Evolutionary conservation across 2,888 invertebrate species (phyloP).

Genomic region (Myathropa florea): DNA sequence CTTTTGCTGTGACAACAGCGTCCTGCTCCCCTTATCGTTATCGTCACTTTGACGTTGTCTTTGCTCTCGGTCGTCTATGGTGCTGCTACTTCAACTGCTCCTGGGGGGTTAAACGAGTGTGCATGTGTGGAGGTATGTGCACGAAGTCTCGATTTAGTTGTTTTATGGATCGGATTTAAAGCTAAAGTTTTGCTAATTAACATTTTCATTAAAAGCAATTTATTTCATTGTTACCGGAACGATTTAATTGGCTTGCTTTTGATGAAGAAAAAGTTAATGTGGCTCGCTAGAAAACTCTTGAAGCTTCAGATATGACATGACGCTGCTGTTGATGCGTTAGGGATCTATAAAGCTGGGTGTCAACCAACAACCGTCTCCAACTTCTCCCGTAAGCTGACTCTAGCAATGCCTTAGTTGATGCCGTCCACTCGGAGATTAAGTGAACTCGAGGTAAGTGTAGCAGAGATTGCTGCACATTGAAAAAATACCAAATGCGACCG

Average conservation of each 20-base stretch:
- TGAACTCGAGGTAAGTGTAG: too few species aligned
- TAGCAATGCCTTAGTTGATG: too few species aligned
- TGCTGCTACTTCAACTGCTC: conserved; percentile 11
- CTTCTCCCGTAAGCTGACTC: too few species aligned
- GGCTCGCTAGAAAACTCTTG: not conserved
- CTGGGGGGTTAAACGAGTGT: not conserved
- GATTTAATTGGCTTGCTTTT: not conserved
- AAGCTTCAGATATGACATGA: too few species aligned
- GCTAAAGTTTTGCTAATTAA: conserved; percentile 16
- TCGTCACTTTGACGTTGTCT: conserved; percentile 3
- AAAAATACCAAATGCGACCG: too few species aligned
- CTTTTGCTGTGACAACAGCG: not conserved
- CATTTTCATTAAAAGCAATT: conserved; percentile 29
- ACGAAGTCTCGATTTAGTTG: not conserved
- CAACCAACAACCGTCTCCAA: too few species aligned
- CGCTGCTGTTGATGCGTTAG: too few species aligned
- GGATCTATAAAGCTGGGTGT: too few species aligned
- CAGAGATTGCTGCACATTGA: too few species aligned
- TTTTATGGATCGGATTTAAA: conserved; percentile 3
- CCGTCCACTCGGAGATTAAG: too few species aligned
- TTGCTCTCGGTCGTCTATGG: not conserved
- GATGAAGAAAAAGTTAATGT: not conserved
- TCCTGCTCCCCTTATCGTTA: not conserved
- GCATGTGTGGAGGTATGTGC: not conserved
- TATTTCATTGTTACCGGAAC: not conserved